These are phyloP conservation scores for Ammodytes dubius DNA, from an alignment of 2,113 vertebrate species.

Conservation along the genomic window DNA sequence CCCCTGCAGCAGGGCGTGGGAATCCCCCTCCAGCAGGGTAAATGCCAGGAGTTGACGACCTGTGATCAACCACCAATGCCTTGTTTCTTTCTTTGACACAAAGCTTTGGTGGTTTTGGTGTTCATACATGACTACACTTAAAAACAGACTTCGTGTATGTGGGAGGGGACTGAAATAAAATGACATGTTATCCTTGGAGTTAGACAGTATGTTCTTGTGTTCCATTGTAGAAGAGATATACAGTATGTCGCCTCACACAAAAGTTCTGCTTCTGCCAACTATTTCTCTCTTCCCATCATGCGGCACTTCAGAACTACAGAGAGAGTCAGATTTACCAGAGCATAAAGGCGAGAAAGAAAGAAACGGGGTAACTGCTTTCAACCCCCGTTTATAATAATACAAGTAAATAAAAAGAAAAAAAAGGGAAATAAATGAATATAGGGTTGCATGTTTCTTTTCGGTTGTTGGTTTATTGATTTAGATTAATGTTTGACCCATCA, in stretches of 20 bases:
- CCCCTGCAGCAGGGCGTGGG: constrained; percentile 47
- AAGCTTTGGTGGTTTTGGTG: neutral
- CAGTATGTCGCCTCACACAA: neutral
- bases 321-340: no score
- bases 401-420: no score
- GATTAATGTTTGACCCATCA: no score
- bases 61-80: constrained; percentile 2
- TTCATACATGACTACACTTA: neutral
- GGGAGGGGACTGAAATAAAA: constrained; percentile 4
- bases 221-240: neutral
- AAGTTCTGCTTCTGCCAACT: neutral
- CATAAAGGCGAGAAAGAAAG: no score
- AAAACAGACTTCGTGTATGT: neutral
- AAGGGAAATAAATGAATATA: no score
- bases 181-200: neutral
- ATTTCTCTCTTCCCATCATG: neutral
- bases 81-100: neutral
- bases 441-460: no score
- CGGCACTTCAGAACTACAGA: no score
- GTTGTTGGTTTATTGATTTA: no score
- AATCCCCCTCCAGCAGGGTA: constrained; percentile 46
- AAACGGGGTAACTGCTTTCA: no score
- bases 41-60: constrained; percentile 13
- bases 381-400: no score
- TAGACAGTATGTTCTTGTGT: neutral